Evolutionary conservation across 2,888 invertebrate species (phyloP), one percentile per base, ranked within the genome.

Genomic region (Agrotis clavis): DNA sequence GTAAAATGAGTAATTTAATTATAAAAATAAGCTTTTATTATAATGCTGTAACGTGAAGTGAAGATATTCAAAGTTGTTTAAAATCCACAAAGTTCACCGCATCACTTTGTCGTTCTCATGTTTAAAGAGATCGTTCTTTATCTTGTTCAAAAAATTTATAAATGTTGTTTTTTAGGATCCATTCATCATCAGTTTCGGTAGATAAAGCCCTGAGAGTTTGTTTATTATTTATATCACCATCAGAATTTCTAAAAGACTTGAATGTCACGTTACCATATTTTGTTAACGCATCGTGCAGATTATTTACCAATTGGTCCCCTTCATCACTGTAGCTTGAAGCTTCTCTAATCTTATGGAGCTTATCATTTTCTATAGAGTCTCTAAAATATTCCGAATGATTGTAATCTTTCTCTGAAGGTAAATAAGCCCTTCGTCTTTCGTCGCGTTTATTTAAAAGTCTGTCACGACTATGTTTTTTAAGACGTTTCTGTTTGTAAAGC

Each of bases 241-340:
- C 19, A 47, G 56, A 53, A 25, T 67, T 64, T 66, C 76, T 67
- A 14, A 65, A 62, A 4, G 50, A 21, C 16, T 18, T n/a, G 25
- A 77, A 62, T 54, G 74, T 67, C 45, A 45, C 69, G 30, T 82
- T 79, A 14, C 64, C 62, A 65, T 81, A n/a, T n/a, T n/a, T 71
- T 65, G 75, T 67, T 53, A 79, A 50, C 3, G 67, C 75, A 50
- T 81, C 75, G 35, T 71, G 60, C 47, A 83, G 51, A 62, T 78
- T 78, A 47, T 61, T 71, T 54, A 51, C 69, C 1, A 83, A 48
- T 11, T 67, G 9, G 0, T 51, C 14, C 73, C 75, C 75, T 41
- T 83, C 81, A 54, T 83, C 78, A 19, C 72, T 83, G 25, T 75
- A 78, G 60, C 75, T 84, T 7, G 81, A 73, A 35, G 45, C 53